Base-by-base conservation (phyloP, 2,113 vertebrate species). In the Cacatua alba region DNA sequence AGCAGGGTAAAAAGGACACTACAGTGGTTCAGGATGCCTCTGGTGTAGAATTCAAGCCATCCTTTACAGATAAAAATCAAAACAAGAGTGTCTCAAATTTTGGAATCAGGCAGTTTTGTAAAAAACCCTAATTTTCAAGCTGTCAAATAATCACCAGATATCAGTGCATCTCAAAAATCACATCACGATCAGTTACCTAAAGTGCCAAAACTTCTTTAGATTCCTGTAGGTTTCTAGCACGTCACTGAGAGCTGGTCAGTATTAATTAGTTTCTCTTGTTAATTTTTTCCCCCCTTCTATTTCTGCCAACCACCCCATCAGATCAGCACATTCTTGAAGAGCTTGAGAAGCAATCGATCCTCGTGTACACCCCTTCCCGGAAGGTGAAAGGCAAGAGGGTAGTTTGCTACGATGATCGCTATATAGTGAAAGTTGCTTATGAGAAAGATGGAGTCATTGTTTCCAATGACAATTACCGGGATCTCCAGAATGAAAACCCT, bases 391-490 rank as follows among this genome's bases (percentile, higher is more conserved):
- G 99, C 49, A 99, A 98, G 97, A 95, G 99, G 29, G 98, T 99
- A 41, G 98, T 99, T 88, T 99, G 99, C 95, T 99, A 99, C 0
- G 99, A 99, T 0, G 99, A 99, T 95, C 98, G 99, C 43, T 99
- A 99, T 95, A 98, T 99, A 33, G 96, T 99, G 79, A 99, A 98
- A 96, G 97, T 99, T 80, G 99, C 99, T 55, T 98, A 98, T 5
- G 98, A 98, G 57, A 97, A 90, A 2, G 98, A 99, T 0, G 99
- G 99, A 46, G 85, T 99, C 90, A 99, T 99, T 13, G 99, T 99
- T 78, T 99, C 99, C 97, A 99, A 99, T 3, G 99, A 99, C 96
- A 99, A 99, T 96, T 99, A 99, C 97, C 97, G 99, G 0, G 99
- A 99, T 91, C 98, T 99, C 64, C 99, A 99, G 92, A 98, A 92